Conservation (phyloP, 2,888 invertebrate species). For the Folsomia candida region DNA sequence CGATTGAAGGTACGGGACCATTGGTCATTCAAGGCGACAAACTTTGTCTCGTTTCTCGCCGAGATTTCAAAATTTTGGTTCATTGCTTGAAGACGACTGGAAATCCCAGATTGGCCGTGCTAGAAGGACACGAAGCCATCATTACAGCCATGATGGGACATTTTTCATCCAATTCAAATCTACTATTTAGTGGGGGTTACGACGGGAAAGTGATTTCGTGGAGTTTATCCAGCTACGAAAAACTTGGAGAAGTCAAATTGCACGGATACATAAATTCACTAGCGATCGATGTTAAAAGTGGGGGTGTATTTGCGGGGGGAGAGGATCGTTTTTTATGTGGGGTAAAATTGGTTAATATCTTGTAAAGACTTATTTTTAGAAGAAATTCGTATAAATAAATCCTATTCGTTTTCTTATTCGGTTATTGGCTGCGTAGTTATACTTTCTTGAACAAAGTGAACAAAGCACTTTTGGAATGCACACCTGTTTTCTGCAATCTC, state of each 20-base stretch:
- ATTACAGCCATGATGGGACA: slow-evolving; percentile 23
- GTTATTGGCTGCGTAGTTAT: too few relatives aligned
- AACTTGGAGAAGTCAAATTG: slow-evolving; percentile 51
- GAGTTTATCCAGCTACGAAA: slow-evolving; percentile 53
- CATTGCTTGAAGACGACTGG: slow-evolving; percentile 58
- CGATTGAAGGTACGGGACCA: slow-evolving; percentile 58
- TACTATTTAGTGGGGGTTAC: slow-evolving; percentile 56
- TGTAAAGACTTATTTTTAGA: background rate
- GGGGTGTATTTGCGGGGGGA: slow-evolving; percentile 35
- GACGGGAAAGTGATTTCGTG: slow-evolving; percentile 58
- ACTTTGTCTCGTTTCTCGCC: slow-evolving; percentile 58
- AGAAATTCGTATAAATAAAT: background rate
- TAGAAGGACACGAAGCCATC: slow-evolving; percentile 43
- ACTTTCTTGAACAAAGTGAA: too few relatives aligned
- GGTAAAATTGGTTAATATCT: slow-evolving; percentile 17
- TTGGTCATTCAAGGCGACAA: slow-evolving; percentile 57
- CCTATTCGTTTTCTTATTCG: background rate
- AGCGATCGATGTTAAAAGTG: slow-evolving; percentile 13
- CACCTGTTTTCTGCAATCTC: too few relatives aligned
- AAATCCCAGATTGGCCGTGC: slow-evolving; percentile 30
- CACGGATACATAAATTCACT: slow-evolving; percentile 57
- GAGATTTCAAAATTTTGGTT: slow-evolving; percentile 60
- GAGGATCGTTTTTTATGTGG: slow-evolving; percentile 38
- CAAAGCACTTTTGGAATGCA: too few relatives aligned
- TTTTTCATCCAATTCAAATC: background rate